Conservation (phyloP, 2,113 vertebrate genomes). For the Sylvia atricapilla region DNA sequence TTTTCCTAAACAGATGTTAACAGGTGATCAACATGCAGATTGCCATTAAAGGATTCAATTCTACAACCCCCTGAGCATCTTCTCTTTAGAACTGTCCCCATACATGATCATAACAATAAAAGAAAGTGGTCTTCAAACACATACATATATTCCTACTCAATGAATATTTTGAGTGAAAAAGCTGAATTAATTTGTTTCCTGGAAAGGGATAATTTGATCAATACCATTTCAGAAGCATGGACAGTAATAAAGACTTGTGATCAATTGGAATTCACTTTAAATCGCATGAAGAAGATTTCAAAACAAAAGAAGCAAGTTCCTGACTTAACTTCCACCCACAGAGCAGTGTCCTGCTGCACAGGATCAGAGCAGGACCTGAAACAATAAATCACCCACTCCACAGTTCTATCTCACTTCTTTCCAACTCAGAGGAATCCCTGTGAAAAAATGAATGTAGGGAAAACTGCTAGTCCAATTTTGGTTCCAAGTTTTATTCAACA, state of each 20-base stretch:
- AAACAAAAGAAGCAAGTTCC: not conserved
- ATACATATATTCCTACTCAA: not conserved
- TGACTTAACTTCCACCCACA: not conserved
- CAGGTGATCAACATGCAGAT: not conserved
- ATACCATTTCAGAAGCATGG: not conserved
- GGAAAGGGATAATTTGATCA: not conserved
- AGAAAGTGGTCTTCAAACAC: not conserved
- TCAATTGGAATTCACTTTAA: not conserved
- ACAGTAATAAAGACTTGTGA: not conserved
- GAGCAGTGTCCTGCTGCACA: not conserved
- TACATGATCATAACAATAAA: not conserved
- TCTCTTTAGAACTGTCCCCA: not conserved
- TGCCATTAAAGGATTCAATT: not conserved
- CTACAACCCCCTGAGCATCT: not conserved
- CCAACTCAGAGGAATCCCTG: not conserved
- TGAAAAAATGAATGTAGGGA: not conserved
- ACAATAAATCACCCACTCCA: not conserved
- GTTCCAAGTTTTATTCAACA: not conserved
- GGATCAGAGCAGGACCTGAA: not conserved
- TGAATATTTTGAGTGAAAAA: not conserved
- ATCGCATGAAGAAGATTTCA: not conserved
- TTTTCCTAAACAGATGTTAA: not conserved
- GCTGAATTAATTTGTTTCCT: not conserved
- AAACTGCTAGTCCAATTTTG: not conserved
- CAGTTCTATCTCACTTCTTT: not conserved